phyloP scores from a whole-genome alignment of 2,113 vertebrate species.

The Emydura subglobosa region DNA sequence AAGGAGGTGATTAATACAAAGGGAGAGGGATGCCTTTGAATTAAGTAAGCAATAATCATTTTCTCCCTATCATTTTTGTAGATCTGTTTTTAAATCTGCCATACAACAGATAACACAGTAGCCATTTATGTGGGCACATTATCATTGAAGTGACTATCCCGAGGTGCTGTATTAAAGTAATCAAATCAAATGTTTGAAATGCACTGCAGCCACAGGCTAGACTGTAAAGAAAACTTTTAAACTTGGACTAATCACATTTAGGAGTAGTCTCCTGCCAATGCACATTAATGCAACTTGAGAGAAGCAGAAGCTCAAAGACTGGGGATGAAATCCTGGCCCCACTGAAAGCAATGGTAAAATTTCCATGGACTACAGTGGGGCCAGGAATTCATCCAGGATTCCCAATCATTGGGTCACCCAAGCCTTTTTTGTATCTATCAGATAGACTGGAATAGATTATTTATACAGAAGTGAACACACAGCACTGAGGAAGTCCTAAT shows the following conservation, averaged over 20 bases:
- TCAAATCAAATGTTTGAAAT: background rate
- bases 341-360: background rate
- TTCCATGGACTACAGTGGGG: background rate
- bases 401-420: background rate
- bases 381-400: background rate
- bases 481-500: background rate
- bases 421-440: rapidly evolving
- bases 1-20: background rate
- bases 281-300: rapidly evolving
- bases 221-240: background rate
- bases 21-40: background rate
- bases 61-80: background rate
- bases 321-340: background rate
- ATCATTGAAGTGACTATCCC: background rate
- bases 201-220: background rate
- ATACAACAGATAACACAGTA: background rate
- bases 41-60: background rate
- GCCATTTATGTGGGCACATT: background rate
- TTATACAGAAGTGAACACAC: rapidly evolving
- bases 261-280: background rate
- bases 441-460: background rate
- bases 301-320: background rate
- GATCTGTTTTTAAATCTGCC: background rate
- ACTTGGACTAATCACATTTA: background rate
- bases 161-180: background rate